Evolutionary conservation across 2,888 invertebrate species (phyloP).

Genomic region (Plagodis dolabraria): DNA sequence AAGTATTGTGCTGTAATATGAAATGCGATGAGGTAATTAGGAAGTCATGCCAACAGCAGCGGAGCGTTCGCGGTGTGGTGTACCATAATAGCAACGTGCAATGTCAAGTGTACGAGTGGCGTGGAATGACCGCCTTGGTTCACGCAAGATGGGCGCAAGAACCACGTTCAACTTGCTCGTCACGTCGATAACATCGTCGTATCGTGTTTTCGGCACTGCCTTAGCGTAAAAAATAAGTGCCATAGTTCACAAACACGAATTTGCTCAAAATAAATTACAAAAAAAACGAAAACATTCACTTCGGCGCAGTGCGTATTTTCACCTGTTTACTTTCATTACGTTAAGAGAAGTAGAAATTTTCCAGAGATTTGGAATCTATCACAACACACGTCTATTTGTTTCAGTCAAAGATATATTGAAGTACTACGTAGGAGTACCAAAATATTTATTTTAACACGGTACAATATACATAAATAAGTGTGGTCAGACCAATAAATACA

Average conservation of each 20-base stretch:
- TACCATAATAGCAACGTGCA: slow-evolving; percentile 58
- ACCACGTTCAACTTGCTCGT: slow-evolving; percentile 40
- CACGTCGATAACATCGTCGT: slow-evolving; percentile 37
- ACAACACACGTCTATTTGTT: slow-evolving; percentile 25
- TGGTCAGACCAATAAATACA: slow-evolving; percentile 13
- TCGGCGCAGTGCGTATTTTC: slow-evolving; percentile 49
- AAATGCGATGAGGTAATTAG: slow-evolving; percentile 55
- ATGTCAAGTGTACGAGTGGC: slow-evolving; percentile 71
- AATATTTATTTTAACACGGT: slow-evolving; percentile 22
- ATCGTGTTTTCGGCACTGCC: slow-evolving; percentile 7
- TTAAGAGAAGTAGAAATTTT: slow-evolving; percentile 22
- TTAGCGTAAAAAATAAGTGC: slow-evolving; percentile 46
- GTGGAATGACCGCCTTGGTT: slow-evolving; percentile 11
- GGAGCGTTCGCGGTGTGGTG: slow-evolving; percentile 39
- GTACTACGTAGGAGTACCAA: slow-evolving; percentile 12
- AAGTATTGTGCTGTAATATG: slow-evolving; percentile 21
- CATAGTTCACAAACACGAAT: slow-evolving; percentile 39
- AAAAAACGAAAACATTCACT: slow-evolving; percentile 57
- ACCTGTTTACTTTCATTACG: slow-evolving; percentile 48
- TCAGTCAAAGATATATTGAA: slow-evolving; percentile 7
- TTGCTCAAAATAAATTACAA: slow-evolving; percentile 62
- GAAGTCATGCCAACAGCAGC: slow-evolving; percentile 60
- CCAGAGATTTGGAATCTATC: slow-evolving; percentile 19
- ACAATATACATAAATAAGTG: slow-evolving; percentile 23
- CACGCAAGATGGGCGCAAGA: slow-evolving; percentile 39